Conservation (phyloP, 1,140 invertebrate species). For the Drosophila fuyamai region DNA sequence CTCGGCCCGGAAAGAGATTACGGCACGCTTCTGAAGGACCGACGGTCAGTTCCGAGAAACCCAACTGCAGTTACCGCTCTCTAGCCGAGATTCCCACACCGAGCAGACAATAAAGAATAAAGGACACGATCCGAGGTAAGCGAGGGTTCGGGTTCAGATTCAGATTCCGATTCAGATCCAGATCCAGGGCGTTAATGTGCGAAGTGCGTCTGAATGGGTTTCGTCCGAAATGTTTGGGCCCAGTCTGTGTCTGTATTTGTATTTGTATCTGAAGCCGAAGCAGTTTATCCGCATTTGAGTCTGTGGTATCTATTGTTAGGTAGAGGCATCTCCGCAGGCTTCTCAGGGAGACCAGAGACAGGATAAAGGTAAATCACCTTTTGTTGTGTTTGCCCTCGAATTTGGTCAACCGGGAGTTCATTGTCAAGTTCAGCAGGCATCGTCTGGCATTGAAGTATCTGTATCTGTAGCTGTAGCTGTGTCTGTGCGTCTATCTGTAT, state of each 20-base stretch:
- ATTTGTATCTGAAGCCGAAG: slow-evolving; percentile 1
- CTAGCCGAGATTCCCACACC: slow-evolving; percentile 56
- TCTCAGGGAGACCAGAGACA: slow-evolving; percentile 16
- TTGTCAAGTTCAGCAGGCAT: slow-evolving; percentile 56
- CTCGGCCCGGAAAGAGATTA: slow-evolving; percentile 29
- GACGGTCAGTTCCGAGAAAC: slow-evolving; percentile 63
- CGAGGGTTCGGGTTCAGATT: neutral
- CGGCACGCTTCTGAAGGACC: slow-evolving; percentile 72
- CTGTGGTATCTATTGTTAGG: slow-evolving; percentile 44
- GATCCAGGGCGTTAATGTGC: slow-evolving; percentile 74
- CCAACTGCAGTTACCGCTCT: slow-evolving; percentile 30
- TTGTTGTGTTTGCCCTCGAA: slow-evolving; percentile 48
- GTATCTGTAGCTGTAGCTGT: slow-evolving; percentile 9
- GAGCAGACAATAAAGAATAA: slow-evolving; percentile 31
- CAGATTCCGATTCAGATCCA: slow-evolving; percentile 4
- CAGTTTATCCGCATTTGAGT: neutral
- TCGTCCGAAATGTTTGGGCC: slow-evolving; percentile 57
- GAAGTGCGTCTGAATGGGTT: slow-evolving; percentile 80
- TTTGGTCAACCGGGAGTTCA: slow-evolving; percentile 53
- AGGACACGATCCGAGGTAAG: slow-evolving; percentile 37
- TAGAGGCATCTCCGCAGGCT: slow-evolving; percentile 18
- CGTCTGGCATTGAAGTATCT: slow-evolving; percentile 35
- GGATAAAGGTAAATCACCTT: slow-evolving; percentile 54
- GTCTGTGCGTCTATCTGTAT: slow-evolving; percentile 6
- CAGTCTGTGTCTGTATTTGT: neutral